Conservation (phyloP, 2,113 vertebrate genomes). For the Macaca mulatta region DNA sequence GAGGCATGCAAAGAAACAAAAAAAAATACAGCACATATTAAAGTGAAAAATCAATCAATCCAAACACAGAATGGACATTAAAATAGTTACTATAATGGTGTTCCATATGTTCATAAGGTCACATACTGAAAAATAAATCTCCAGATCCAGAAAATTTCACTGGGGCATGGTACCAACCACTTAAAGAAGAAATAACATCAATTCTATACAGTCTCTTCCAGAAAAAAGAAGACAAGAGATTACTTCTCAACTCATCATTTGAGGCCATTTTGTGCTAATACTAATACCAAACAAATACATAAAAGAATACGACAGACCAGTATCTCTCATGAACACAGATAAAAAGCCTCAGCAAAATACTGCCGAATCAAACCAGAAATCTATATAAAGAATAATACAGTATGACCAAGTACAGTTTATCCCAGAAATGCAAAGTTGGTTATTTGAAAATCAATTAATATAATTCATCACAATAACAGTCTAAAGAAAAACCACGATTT, state of each 20-base stretch:
- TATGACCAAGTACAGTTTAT: neutral
- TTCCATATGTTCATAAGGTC: slow-evolving; percentile 17
- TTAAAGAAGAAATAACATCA: slow-evolving; percentile 38
- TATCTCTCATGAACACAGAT: neutral
- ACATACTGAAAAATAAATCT: neutral
- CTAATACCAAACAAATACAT: neutral
- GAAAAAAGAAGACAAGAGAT: neutral
- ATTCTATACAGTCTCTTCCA: neutral
- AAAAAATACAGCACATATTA: neutral
- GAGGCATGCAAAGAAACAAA: neutral
- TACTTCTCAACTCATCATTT: neutral
- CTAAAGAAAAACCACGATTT: neutral
- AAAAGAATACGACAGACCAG: neutral
- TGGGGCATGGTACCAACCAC: neutral
- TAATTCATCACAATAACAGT: neutral
- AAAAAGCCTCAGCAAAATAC: neutral
- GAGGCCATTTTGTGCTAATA: neutral
- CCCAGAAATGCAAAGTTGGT: neutral
- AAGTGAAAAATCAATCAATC: slow-evolving; percentile 38
- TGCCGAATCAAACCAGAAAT: slow-evolving; percentile 14
- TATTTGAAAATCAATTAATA: slow-evolving; percentile 30
- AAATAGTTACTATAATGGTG: slow-evolving; percentile 21
- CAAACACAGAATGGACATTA: slow-evolving; percentile 30
- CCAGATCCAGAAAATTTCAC: neutral
- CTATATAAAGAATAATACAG: neutral